phyloP scores from a whole-genome alignment of 2,888 invertebrate genomes.

The Crossocerus cetratus region DNA sequence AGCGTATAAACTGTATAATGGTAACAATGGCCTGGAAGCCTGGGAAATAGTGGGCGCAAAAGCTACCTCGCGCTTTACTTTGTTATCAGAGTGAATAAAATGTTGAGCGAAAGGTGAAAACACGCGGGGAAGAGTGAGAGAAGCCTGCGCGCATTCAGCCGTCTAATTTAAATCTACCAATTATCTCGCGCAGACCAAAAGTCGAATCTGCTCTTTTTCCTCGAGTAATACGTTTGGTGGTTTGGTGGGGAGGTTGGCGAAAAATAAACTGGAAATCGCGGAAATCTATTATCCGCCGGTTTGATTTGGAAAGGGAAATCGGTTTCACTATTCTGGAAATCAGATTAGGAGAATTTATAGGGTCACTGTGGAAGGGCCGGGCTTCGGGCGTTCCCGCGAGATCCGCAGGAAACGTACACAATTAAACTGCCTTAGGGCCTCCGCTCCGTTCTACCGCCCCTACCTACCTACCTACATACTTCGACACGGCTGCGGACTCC shows the following conservation, averaged over 20 bases:
- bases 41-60: neutral
- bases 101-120: too few relatives aligned
- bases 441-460: neutral
- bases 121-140: too few relatives aligned
- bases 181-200: too few relatives aligned
- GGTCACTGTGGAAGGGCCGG: slow-evolving; percentile 57
- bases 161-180: neutral
- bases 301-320: slow-evolving; percentile 55
- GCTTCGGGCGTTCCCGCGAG: slow-evolving; percentile 47
- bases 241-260: neutral
- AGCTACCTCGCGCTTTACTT: too few relatives aligned
- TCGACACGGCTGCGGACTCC: slow-evolving; percentile 23
- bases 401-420: slow-evolving; percentile 55
- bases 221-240: too few relatives aligned
- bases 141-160: neutral
- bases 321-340: slow-evolving; percentile 62
- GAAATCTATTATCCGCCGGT: slow-evolving; percentile 58
- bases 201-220: too few relatives aligned
- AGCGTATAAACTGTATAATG: neutral
- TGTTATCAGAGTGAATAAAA: too few relatives aligned
- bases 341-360: slow-evolving; percentile 70
- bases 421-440: slow-evolving; percentile 53
- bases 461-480: too few relatives aligned
- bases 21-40: neutral
- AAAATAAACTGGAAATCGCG: slow-evolving; percentile 44